Conservation (phyloP, 1,140 invertebrate genomes). For the Calliphora vicina region DNA sequence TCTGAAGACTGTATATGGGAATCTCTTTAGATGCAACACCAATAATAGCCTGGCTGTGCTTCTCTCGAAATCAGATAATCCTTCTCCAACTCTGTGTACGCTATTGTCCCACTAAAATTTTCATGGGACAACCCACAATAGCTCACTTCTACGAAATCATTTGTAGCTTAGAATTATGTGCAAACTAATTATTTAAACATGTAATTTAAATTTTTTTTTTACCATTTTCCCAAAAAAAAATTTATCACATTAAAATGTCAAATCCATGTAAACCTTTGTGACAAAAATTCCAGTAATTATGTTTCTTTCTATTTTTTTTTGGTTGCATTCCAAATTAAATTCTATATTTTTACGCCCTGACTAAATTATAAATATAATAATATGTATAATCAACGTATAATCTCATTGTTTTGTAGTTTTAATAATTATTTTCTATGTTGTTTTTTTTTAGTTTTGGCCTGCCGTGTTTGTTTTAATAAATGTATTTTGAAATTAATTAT, state of each 20-base stretch:
- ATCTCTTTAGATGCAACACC: too few relatives aligned
- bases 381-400: slow-evolving; percentile 26
- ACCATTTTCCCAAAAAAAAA: background rate
- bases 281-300: slow-evolving; percentile 26
- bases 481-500: slow-evolving; percentile 61
- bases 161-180: too few relatives aligned
- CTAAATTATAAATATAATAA: slow-evolving; percentile 8
- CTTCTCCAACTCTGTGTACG: too few relatives aligned
- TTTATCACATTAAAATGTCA: slow-evolving; percentile 19
- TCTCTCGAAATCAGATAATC: too few relatives aligned
- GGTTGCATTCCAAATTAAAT: too few relatives aligned
- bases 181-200: too few relatives aligned
- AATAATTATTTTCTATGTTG: background rate
- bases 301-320: slow-evolving; percentile 15
- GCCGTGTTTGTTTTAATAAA: slow-evolving; percentile 49
- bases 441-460: slow-evolving; percentile 34
- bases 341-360: background rate
- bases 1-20: too few relatives aligned
- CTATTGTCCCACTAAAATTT: too few relatives aligned
- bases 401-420: slow-evolving; percentile 27
- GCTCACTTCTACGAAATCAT: too few relatives aligned
- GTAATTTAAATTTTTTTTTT: background rate
- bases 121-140: too few relatives aligned
- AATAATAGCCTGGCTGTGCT: too few relatives aligned
- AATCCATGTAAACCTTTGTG: slow-evolving; percentile 24